Percentiles rank a stretch among this genome's conserved stretches.
These are phyloP conservation scores for Pseudotriccus pelzelni DNA, from an alignment of 2,797 vertebrate genomes.

Conservation along the genomic window DNA sequence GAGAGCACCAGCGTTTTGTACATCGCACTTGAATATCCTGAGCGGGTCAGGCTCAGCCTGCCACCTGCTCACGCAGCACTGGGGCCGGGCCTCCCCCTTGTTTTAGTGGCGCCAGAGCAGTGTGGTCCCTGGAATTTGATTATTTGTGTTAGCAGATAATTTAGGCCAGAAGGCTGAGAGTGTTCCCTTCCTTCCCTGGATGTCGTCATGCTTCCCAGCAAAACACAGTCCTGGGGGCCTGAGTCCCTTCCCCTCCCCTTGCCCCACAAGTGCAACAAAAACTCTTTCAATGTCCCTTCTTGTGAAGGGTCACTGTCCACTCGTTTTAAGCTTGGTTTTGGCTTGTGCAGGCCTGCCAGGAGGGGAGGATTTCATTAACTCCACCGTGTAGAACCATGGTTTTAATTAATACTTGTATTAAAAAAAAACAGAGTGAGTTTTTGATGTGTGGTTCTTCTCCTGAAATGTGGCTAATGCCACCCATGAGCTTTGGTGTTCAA, in stretches of 20 bases:
- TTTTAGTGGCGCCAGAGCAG: conserved; percentile 61
- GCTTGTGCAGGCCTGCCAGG: neutral
- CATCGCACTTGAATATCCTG: conserved; percentile 10
- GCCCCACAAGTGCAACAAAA: neutral
- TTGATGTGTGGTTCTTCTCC: neutral
- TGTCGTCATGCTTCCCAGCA: conserved; percentile 68
- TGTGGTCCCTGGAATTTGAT: conserved; percentile 74
- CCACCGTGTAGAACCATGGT: neutral
- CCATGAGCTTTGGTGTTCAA: neutral
- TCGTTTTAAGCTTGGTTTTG: neutral
- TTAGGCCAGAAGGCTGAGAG: conserved; percentile 73
- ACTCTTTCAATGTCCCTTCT: neutral
- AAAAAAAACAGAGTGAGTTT: neutral
- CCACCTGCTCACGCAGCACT: conserved; percentile 60
- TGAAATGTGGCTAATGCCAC: neutral
- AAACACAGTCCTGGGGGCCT: neutral
- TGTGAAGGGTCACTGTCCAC: neutral
- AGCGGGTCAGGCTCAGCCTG: conserved; percentile 38
- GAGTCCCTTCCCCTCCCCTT: neutral
- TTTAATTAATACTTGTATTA: neutral
- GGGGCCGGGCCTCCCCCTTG: conserved; percentile 10
- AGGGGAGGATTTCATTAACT: neutral
- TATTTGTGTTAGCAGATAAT: conserved; percentile 83
- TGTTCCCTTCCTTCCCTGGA: conserved; percentile 58
- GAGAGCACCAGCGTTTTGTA: conserved; percentile 37